Evolutionary conservation across 37 sponge, comb jelly and placozoan genomes (phyloP).

Genomic region (Spongilla lacustris): DNA sequence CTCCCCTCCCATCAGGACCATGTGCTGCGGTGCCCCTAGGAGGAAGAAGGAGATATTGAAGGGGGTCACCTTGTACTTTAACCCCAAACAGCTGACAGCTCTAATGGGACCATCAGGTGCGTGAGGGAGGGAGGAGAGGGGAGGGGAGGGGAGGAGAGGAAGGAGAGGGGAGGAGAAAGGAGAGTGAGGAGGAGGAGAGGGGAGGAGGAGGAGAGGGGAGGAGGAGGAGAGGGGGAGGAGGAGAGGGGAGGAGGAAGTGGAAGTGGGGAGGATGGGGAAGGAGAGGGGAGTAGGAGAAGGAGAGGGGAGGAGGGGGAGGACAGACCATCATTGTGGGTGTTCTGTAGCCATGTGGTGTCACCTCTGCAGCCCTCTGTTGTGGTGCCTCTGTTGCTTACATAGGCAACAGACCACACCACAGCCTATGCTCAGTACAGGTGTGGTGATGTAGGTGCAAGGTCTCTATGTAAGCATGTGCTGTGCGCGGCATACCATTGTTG

Average conservation of each 20-base stretch:
- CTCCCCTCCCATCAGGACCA: background rate
- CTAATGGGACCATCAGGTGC: conserved; percentile 58
- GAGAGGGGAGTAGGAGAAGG: background rate
- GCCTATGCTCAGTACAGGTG: too few relatives aligned
- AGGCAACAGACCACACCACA: too few relatives aligned
- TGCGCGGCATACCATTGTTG: too few relatives aligned
- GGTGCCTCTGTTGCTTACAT: too few relatives aligned
- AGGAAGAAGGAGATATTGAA: conserved; percentile 34
- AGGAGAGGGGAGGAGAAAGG: background rate
- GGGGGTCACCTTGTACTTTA: conserved; percentile 57
- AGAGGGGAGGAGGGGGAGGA: background rate
- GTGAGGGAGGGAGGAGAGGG: background rate
- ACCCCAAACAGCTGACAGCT: conserved; percentile 68
- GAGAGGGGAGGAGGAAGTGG: background rate
- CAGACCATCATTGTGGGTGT: too few relatives aligned
- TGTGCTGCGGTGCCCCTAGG: background rate
- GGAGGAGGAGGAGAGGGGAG: background rate
- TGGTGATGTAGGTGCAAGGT: too few relatives aligned
- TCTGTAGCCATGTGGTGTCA: too few relatives aligned
- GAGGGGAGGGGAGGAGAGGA: background rate
- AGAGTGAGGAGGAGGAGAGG: background rate
- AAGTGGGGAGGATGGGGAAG: background rate
- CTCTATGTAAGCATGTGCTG: too few relatives aligned
- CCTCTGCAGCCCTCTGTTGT: too few relatives aligned
- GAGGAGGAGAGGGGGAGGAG: background rate